Evolutionary conservation across 2,113 vertebrate species (phyloP), one percentile per base, ranked within the genome.

Genomic region (Apaloderma vittatum): DNA sequence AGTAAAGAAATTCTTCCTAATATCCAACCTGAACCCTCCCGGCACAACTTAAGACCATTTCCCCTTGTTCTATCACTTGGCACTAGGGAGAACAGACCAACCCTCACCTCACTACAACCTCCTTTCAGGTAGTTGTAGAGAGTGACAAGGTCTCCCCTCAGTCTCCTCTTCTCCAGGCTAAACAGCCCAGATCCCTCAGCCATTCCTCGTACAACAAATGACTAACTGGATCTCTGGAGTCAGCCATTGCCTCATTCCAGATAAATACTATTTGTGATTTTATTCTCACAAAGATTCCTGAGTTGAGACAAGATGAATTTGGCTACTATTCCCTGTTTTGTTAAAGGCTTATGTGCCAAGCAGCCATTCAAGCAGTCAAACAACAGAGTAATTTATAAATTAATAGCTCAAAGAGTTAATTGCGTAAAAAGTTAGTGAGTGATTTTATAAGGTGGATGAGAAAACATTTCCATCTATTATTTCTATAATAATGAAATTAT

Each of bases 401-500:
- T 72, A 62, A 75, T 58, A 54, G 27, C 85, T 49, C 27, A 72
- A 88, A 46, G 40, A 91, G 32, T 82, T 75, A 90, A 85, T 78
- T 90, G 30, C 81, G 46, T 26, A 70, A 66, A 21, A 91, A 10
- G 1, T 43, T 57, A 84, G 19, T 40, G 71, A 81, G 9, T 55
- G 15, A 70, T 90, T 88, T 88, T 83, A 54, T 83, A 90, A 84
- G 21, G 40, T 86, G 36, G 36, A 81, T 68, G n/a, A 94, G 48
- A 24, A 93, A 82, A 72, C 22, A n/a, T 78, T 82, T 95, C 71
- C 36, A 66, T 66, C 67, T 94, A 77, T 92, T 93, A 92, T 95
- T 97, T 84, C 86, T 92, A 5, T 75, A 93, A 68, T 95, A 96
- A 97, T 74, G 57, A 96, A 77, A 89, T 95, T 88, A 88, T 52